Evolutionary conservation across 2,888 invertebrate species (phyloP), one percentile per base, ranked within the genome.

Genomic region (Cosmopolites sordidus): DNA sequence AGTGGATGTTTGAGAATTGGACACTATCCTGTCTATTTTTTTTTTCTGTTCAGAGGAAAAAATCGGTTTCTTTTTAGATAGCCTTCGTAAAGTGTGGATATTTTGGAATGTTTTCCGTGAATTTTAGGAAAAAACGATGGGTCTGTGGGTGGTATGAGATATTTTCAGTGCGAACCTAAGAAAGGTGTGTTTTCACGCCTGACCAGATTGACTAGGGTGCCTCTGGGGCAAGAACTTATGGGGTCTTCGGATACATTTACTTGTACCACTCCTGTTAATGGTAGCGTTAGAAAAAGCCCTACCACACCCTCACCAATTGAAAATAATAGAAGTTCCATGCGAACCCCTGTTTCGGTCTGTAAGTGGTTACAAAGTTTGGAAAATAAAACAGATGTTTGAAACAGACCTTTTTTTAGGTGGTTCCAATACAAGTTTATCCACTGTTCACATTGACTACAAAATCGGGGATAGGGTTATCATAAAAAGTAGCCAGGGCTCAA

Each of bases 171-270:
- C 71, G 87, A 92, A 67, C 82, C 90, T 16, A 89, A 90, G 67
- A 87, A 88, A 54, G 97, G 97, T n/a, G 88, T 97, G 14, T 97
- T 97, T 75, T 94, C 92, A 18, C 83, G 90, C 16, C 79, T 95
- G 51, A 90, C 91, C 33, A 86, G 95, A 56, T 79, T 96, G 43
- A 90, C 92, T 2, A 79, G 87, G 60, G 77, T 80, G 48, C 89
- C 89, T 5, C 70, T 90, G 45, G 70, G 78, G 18, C 78, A 78
- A 48, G 80, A 81, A 54, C 79, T 50, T 16, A 61, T 62, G 56
- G 64, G 65, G 41, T 68, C 68, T 6, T 63, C 62, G n/a, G 65
- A 66, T 14, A 64, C 63, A 12, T 63, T 58, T 52, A 75, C 76
- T 18, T 69, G 74, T 41, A 56, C 62, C 14, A 57, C 65, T 30